Base-by-base conservation (phyloP, 2,113 vertebrate species). In the Indicator maculatus region DNA sequence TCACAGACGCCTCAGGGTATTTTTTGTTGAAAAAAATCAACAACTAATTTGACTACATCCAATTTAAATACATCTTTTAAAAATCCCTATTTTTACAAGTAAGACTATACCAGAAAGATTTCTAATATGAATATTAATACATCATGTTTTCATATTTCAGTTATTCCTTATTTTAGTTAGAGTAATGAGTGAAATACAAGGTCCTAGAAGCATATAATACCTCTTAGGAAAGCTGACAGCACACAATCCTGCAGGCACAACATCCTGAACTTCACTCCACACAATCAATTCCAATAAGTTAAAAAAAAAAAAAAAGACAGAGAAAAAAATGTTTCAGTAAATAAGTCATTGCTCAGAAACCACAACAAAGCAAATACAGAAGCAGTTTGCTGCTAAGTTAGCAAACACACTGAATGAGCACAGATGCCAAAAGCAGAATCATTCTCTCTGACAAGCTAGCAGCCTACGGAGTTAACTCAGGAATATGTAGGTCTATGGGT, bases 21-120 rank as follows among this genome's bases (percentile, higher is more conserved):
- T 91, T 80, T 71, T 69, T 92, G 10, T 65, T 41, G n/a, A 50
- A 50, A 50, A 96, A 97, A 96, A 93, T 66, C 93, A 97, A 76
- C 91, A 92, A 95, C 87, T 97, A 94, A 98, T 97, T 97, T 97
- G 97, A 98, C 96, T 90, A 96, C 21, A 97, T 89, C 94, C 79
- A 89, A 95, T 56, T 56, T 56, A 95, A 96, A 86, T 52, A 78
- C 31, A 76, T 91, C 52, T 90, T 96, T 33, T 36, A 56, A 45
- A 69, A 82, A 72, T 39, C 30, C 26, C 52, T 83, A 50, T 93
- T 96, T 97, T 97, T 95, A 71, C 74, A 92, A 91, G 83, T 86
- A 93, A 93, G 76, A 91, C 64, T 59, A 15, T 86, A 92, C 31
- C n/a, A 86, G 87, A 88, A 95, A 58, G 33, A 76, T 69, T 90